These are phyloP conservation scores for Odontomyia ornata DNA, from an alignment of 2,888 invertebrate genomes.

Conservation along the genomic window DNA sequence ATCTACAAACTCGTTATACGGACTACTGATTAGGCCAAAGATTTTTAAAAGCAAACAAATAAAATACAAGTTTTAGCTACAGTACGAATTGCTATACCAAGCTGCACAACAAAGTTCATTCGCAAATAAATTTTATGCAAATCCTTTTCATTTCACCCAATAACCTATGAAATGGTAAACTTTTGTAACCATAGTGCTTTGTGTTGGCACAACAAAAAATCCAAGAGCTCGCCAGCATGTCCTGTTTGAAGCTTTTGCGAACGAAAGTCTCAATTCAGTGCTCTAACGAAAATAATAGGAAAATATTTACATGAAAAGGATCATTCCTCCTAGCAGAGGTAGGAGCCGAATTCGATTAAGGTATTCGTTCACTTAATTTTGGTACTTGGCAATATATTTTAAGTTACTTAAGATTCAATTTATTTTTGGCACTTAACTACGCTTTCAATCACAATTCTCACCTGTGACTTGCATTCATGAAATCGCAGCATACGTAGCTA, in stretches of 20 bases:
- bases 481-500: background rate
- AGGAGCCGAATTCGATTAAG: background rate
- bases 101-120: no score
- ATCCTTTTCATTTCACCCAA: no score
- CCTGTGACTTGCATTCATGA: background rate
- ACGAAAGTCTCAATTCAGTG: background rate
- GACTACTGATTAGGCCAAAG: no score
- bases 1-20: no score
- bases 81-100: no score
- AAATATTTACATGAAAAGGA: background rate
- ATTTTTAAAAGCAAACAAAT: no score
- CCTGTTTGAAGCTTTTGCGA: conserved; percentile 3
- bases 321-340: background rate
- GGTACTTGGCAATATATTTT: conserved; percentile 21
- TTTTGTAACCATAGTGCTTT: conserved; percentile 46
- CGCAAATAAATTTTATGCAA: no score
- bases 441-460: background rate
- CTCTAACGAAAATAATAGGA: background rate
- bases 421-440: no score
- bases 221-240: background rate
- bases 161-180: background rate
- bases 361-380: background rate
- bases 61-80: no score
- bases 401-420: no score
- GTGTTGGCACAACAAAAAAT: conserved; percentile 48